These are phyloP conservation scores for Calvadosia cruxmelitensis DNA, from an alignment of 30 jellyfish, hydroid and myxozoan species.

Conservation along the genomic window DNA sequence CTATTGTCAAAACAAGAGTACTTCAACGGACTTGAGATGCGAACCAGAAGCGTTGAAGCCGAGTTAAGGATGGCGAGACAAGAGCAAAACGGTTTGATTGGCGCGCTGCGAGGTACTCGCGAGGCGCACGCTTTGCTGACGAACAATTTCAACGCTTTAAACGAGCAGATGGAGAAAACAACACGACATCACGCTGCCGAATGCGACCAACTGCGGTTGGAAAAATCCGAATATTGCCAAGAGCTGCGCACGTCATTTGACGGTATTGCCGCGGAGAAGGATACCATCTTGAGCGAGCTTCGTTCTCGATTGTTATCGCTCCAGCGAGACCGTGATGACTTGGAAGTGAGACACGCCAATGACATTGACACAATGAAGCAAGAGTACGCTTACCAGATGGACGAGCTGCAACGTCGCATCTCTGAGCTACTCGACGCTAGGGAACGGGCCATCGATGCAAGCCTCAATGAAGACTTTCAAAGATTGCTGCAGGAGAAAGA, in stretches of 20 bases:
- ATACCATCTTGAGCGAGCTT: conserved; percentile 3
- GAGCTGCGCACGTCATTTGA: conserved; percentile 40
- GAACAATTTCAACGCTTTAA: not conserved
- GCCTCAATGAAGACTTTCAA: not conserved
- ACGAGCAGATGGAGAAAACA: conserved; percentile 40
- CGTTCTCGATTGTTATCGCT: conserved; percentile 7
- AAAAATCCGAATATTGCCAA: conserved; percentile 38
- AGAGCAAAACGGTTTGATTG: not conserved
- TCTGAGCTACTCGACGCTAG: conserved; percentile 18
- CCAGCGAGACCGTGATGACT: not conserved
- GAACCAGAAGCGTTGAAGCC: not conserved
- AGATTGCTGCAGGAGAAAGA: not conserved
- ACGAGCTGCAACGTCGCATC: conserved; percentile 14
- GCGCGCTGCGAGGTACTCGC: not conserved
- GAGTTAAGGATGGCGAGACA: not conserved
- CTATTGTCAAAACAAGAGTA: conserved; percentile 49
- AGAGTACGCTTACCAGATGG: conserved; percentile 4
- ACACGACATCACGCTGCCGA: conserved; percentile 46
- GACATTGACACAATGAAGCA: conserved; percentile 9
- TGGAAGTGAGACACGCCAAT: conserved; percentile 6
- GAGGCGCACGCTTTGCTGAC: not conserved
- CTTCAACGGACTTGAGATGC: conserved; percentile 50
- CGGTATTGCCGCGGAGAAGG: conserved; percentile 22
- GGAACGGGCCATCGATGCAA: not conserved
- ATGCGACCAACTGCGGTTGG: conserved; percentile 27